These are phyloP conservation scores for Lagopus leucura DNA, from an alignment of 2,113 vertebrate species.

Conservation along the genomic window DNA sequence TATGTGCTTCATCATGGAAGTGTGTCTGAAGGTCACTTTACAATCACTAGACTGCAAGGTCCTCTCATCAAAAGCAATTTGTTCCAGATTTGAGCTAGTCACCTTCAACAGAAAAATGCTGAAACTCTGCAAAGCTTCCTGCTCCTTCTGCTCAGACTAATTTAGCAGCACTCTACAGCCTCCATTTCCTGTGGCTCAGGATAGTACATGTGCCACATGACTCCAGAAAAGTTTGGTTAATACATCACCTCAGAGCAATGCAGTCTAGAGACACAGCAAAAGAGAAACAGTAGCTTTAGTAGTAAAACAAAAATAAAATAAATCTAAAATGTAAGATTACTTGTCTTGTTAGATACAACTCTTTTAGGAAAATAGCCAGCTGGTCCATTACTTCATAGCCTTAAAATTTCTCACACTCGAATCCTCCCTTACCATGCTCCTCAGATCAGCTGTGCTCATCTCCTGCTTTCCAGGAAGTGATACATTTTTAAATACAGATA, in stretches of 20 bases:
- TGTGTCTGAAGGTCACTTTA: not conserved
- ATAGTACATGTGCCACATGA: not conserved
- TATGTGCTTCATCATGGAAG: not conserved
- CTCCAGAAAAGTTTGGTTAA: not conserved
- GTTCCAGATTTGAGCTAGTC: not conserved
- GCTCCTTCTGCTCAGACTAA: not conserved
- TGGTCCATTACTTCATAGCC: constrained; percentile 15
- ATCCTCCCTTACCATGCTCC: not conserved
- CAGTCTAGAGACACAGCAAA: not conserved
- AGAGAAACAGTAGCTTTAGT: not conserved
- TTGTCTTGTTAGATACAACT: constrained; percentile 2
- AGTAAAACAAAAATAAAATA: not conserved
- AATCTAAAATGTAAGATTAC: not conserved
- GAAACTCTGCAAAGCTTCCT: not conserved
- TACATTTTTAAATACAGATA: not conserved
- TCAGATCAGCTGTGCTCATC: not conserved
- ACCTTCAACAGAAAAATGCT: not conserved
- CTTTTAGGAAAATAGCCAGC: constrained; percentile 5
- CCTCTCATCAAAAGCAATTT: not conserved
- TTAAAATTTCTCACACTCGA: not conserved
- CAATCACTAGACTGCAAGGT: not conserved
- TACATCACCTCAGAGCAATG: not conserved
- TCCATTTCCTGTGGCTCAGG: not conserved
- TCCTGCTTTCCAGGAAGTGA: constrained; percentile 21
- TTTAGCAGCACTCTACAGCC: not conserved